Evolutionary conservation across 1,140 invertebrate genomes (phyloP).

Genomic region (Drosophila ironensis): DNA sequence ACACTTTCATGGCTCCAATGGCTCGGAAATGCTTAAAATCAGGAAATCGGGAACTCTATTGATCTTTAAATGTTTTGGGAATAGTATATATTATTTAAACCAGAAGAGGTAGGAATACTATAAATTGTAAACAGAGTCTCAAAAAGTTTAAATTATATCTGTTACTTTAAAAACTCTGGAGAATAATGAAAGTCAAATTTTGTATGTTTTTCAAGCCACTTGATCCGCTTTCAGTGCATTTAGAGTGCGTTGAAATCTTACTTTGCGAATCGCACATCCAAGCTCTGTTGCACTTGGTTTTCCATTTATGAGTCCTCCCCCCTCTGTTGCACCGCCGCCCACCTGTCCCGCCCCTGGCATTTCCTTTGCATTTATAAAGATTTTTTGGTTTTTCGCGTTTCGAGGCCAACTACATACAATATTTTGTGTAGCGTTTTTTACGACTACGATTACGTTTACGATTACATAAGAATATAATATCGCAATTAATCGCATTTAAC

Average conservation of each 20-base stretch:
- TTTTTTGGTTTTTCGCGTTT: conserved; percentile 1
- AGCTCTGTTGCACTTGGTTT: conserved; percentile 32
- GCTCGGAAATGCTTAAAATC: too few relatives aligned
- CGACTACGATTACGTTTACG: conserved; percentile 76
- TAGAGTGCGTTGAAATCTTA: neutral
- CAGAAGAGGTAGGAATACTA: too few relatives aligned
- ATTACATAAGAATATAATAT: conserved; percentile 81
- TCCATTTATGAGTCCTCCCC: neutral
- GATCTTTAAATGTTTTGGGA: too few relatives aligned
- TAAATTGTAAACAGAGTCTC: too few relatives aligned
- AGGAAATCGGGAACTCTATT: too few relatives aligned
- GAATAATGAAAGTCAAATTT: too few relatives aligned
- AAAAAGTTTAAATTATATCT: too few relatives aligned
- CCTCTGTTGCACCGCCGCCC: neutral
- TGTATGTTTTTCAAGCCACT: neutral
- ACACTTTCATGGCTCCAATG: too few relatives aligned
- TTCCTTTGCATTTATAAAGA: too few relatives aligned
- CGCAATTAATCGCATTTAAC: conserved; percentile 79
- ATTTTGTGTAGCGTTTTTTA: conserved; percentile 69
- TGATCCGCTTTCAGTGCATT: neutral
- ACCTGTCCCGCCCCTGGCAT: neutral
- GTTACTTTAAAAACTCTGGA: too few relatives aligned
- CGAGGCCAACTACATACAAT: conserved; percentile 45
- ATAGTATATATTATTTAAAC: too few relatives aligned
- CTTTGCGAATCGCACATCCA: neutral